Evolutionary conservation across 2,888 invertebrate species (phyloP).

Genomic region (Eupithecia pulchellata): DNA sequence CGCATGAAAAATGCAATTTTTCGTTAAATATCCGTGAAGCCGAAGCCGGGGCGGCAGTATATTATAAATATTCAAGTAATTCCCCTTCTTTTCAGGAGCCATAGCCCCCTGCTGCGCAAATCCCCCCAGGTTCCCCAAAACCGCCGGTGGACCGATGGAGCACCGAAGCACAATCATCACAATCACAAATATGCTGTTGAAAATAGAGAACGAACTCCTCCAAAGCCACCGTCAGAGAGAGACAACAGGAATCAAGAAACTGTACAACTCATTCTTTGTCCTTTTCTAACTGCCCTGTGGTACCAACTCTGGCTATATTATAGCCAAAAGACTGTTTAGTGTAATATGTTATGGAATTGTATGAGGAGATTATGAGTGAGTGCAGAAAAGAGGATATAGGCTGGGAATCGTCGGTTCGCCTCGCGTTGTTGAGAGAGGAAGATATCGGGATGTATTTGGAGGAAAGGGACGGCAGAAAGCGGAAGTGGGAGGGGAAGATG

Average conservation of each 20-base stretch:
- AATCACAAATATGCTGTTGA: conserved; percentile 87
- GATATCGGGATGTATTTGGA: conserved; percentile 78
- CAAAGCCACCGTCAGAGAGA: conserved; percentile 93
- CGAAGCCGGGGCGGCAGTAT: no score
- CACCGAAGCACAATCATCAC: conserved; percentile 12
- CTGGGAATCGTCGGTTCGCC: conserved; percentile 75
- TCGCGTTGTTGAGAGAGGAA: conserved; percentile 69
- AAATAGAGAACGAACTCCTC: conserved; percentile 90
- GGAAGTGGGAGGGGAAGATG: conserved; percentile 78
- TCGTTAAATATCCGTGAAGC: no score
- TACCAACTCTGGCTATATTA: background rate
- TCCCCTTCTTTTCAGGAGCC: conserved; percentile 70
- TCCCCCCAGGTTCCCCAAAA: conserved; percentile 56
- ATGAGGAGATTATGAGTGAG: conserved; percentile 71
- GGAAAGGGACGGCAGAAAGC: conserved; percentile 73
- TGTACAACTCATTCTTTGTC: conserved; percentile 95
- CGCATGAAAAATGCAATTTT: no score
- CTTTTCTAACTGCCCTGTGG: conserved; percentile 87
- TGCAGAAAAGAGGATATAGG: conserved; percentile 69
- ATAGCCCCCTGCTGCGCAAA: conserved; percentile 62
- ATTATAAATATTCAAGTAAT: no score
- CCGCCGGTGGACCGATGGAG: conserved; percentile 52
- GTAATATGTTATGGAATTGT: conserved; percentile 70
- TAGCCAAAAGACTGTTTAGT: conserved; percentile 30
- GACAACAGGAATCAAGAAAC: conserved; percentile 93